phyloP scores from a whole-genome alignment of 2,888 invertebrate genomes.

The Dascillus cervinus region DNA sequence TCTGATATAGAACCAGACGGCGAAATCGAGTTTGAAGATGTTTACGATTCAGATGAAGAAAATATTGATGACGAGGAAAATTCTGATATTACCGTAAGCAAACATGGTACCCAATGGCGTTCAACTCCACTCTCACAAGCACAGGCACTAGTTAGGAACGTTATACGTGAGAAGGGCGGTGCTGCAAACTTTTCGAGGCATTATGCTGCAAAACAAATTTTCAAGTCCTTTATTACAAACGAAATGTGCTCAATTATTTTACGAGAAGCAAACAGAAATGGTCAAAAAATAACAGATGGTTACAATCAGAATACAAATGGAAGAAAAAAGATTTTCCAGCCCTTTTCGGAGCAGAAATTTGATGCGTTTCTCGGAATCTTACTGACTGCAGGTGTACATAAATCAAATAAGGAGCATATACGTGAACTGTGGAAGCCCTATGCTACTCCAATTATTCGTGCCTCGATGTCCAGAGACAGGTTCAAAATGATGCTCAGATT shows the following conservation, averaged over 20 bases:
- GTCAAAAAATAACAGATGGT: background rate
- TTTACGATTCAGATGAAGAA: too few species aligned
- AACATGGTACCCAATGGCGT: too few species aligned
- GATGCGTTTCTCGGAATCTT: too few species aligned
- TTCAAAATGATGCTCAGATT: slow-evolving; percentile 9
- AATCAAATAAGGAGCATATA: slow-evolving; percentile 8
- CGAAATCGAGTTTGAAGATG: too few species aligned
- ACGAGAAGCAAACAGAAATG: slow-evolving; percentile 1
- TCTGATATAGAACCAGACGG: too few species aligned
- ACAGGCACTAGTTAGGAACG: too few species aligned
- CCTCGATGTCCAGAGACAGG: slow-evolving; percentile 5
- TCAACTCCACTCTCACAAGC: too few species aligned
- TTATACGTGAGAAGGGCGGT: too few species aligned
- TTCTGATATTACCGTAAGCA: too few species aligned
- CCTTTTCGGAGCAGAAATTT: slow-evolving; percentile 5
- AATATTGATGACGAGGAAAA: too few species aligned
- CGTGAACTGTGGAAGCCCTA: slow-evolving; percentile 7
- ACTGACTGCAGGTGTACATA: slow-evolving; percentile 2
- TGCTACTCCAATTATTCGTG: slow-evolving; percentile 5
- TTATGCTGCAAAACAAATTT: too few species aligned
- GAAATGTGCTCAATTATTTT: slow-evolving; percentile 5
- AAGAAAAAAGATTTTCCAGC: slow-evolving; percentile 4
- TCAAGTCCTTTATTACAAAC: slow-evolving; percentile 3
- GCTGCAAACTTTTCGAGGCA: too few species aligned
- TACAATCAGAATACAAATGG: background rate